Evolutionary conservation across 2,113 vertebrate genomes (phyloP), one percentile per base, ranked within the genome.

Genomic region (Blennius ocellaris): DNA sequence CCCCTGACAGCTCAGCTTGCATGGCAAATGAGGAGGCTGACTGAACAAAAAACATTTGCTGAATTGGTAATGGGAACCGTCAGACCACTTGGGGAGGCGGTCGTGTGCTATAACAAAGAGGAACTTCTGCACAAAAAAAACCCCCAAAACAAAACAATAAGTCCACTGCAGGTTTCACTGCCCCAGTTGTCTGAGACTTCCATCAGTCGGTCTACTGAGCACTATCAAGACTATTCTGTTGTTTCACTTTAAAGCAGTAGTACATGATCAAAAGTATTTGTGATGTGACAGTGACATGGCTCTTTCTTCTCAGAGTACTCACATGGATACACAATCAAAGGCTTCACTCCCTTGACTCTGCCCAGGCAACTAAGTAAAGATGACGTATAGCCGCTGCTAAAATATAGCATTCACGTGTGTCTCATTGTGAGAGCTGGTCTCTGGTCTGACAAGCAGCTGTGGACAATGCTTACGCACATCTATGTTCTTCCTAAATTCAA

Each of bases 11-110:
- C 82, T 87, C 69, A 55, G 78, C 79, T 76, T 78, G 75, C 78
- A 88, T 76, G 40, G 78, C 73, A 85, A 87, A 83, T 88, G 76
- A 85, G 76, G 69, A 66, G 49, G 74, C 73, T 65, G 80, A 78
- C 48, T 70, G 82, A 88, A 84, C 61, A 79, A 76, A 82, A 30
- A 74, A 74, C 73, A 81, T 59, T 83, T 76, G 44, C 86, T 83
- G 81, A 76, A 86, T 87, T 17, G 65, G 43, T 84, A 82, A 89
- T 82, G 60, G 41, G 72, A 85, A 67, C 7, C 8, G 73, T 61
- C 50, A 55, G 73, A 66, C 44, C 48, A 60, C 67, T 69, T 75
- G 71, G 58, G 67, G 67, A 64, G 61, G 21, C 69, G 52, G 51
- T 11, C 1, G 45, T 52, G 59, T 10, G 40, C 51, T 44, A 30